These are phyloP conservation scores for Brevimyrus niger DNA, from an alignment of 2,113 vertebrate species.

Conservation along the genomic window DNA sequence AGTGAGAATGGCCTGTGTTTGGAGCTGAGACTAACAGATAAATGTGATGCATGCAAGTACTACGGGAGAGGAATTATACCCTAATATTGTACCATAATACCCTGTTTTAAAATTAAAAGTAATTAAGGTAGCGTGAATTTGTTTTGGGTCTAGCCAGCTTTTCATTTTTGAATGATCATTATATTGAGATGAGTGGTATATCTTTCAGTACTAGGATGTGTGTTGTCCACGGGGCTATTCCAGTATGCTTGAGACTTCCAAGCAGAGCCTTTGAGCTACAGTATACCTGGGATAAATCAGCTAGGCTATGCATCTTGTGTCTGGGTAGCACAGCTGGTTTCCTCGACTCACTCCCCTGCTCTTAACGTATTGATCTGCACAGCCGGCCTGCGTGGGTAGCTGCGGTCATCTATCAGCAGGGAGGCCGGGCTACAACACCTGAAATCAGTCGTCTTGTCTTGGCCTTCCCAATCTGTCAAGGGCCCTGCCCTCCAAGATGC, in stretches of 20 bases:
- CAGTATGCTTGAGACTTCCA: background rate
- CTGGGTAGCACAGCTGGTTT: background rate
- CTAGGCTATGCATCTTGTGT: background rate
- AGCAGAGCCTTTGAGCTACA: background rate
- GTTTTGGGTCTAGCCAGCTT: background rate
- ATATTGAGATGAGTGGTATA: background rate
- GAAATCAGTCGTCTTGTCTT: slow-evolving; percentile 6
- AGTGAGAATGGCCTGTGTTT: background rate
- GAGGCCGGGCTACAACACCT: slow-evolving; percentile 16
- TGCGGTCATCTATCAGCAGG: slow-evolving; percentile 36
- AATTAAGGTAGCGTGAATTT: background rate
- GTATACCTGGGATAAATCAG: background rate
- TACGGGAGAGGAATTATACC: background rate
- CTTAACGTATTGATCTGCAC: slow-evolving; percentile 37
- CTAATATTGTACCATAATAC: too few relatives aligned
- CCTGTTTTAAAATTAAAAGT: background rate
- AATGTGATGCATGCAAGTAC: too few relatives aligned
- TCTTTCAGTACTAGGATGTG: background rate
- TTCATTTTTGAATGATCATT: background rate
- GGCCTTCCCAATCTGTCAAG: slow-evolving; percentile 24
- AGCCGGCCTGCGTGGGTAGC: slow-evolving; percentile 22
- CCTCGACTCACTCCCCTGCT: background rate
- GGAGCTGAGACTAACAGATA: slow-evolving; percentile 10
- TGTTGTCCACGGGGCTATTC: slow-evolving; percentile 35
- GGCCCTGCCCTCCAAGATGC: slow-evolving; percentile 2